Percentiles rank a stretch among this genome's conserved stretches.
Conservation (phyloP, 2,888 invertebrate species). For the Chrysodeixis includens region DNA sequence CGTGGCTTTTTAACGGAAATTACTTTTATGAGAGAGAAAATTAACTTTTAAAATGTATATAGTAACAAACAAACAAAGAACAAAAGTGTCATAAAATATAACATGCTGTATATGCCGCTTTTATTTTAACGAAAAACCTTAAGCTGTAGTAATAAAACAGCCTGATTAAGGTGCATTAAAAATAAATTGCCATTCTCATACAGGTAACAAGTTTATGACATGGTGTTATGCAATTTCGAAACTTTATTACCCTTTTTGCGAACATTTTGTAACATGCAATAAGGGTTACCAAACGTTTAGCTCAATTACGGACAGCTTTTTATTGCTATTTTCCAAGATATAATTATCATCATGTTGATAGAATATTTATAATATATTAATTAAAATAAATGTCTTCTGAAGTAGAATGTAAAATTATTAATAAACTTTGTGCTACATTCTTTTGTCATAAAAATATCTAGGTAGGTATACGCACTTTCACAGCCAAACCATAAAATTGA, state of each 20-base stretch:
- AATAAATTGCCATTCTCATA: conserved; percentile 38
- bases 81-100: not conserved
- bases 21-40: too few species aligned
- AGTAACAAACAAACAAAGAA: not conserved
- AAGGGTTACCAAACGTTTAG: conserved; percentile 9
- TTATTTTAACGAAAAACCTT: conserved; percentile 26
- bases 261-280: conserved; percentile 33
- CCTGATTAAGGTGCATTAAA: conserved; percentile 38
- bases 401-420: too few species aligned
- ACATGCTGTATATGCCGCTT: conserved; percentile 4
- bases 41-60: too few species aligned
- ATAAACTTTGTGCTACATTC: too few species aligned
- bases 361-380: too few species aligned
- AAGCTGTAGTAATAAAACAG: conserved; percentile 34
- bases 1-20: too few species aligned
- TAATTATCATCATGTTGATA: too few species aligned
- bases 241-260: conserved; percentile 10
- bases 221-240: conserved; percentile 25
- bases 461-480: too few species aligned
- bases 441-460: too few species aligned
- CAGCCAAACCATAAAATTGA: too few species aligned
- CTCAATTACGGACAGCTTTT: not conserved
- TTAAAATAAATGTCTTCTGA: too few species aligned
- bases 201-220: conserved; percentile 43
- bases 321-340: too few species aligned